phyloP scores from a whole-genome alignment of 2,113 vertebrate species.

The Nycticorax nycticorax region DNA sequence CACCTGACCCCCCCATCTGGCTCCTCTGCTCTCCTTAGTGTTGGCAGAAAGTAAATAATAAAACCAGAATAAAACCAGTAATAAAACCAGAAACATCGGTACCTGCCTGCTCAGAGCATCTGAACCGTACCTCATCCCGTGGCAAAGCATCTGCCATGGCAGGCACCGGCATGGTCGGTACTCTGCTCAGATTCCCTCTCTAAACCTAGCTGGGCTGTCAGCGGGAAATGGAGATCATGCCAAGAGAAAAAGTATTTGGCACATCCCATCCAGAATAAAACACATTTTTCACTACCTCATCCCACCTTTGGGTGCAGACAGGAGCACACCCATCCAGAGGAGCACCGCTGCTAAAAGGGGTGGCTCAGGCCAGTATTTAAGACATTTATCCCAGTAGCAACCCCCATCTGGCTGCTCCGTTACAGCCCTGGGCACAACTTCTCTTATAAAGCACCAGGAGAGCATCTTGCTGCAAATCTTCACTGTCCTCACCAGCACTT shows the following conservation, averaged over 20 bases:
- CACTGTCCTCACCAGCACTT: neutral
- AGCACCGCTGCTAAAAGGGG: neutral
- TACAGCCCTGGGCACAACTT: neutral
- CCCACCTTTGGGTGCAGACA: neutral
- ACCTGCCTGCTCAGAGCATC: neutral
- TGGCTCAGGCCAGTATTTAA: neutral
- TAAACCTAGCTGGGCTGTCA: neutral
- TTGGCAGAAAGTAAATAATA: neutral
- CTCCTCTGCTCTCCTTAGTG: neutral
- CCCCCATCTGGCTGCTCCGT: neutral
- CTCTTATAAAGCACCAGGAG: neutral
- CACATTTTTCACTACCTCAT: neutral
- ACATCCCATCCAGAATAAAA: neutral
- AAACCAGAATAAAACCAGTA: neutral
- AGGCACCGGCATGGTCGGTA: rapidly evolving
- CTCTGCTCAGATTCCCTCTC: neutral
- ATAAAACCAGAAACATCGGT: neutral
- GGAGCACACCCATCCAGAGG: neutral
- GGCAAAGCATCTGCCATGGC: neutral
- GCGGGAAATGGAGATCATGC: neutral
- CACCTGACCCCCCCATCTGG: neutral
- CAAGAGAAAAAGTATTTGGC: neutral
- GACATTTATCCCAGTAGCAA: neutral
- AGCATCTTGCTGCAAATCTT: neutral
- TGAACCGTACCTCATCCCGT: neutral